Base-by-base conservation (phyloP, 1,140 invertebrate genomes). In the Brachystomella parvula region DNA sequence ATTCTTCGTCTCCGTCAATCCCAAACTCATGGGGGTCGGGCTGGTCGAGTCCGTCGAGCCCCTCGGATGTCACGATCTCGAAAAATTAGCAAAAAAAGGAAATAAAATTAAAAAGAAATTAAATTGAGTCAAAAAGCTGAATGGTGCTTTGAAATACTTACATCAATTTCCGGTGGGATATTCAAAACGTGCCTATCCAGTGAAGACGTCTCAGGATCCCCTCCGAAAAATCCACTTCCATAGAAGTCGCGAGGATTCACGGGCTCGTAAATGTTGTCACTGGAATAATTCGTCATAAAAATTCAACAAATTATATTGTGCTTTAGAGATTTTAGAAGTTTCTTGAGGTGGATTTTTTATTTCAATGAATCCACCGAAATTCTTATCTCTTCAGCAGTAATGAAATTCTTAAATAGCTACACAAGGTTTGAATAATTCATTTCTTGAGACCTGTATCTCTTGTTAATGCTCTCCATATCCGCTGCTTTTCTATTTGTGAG, bases 221-320 rank as follows among this genome's bases (percentile, higher is more conserved):
- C 53, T 29, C 31, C 58, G n/a, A 57, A 49, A 33, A 64, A 65
- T 32, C 21, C 26, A 62, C 62, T 61, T 60, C 53, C 66, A 58
- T 60, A 66, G 15, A 59, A 44, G 47, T 56, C 69, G 53, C 70
- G 74, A 44, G 74, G 76, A 61, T 71, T 76, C 74, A 91, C 85
- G 68, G 88, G 87, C 81, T 92, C 89, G 80, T 92, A 92, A 77
- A 91, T 88, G 83, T 92, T 89, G 82, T 91, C 89, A 82, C 89
- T 90, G 81, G 32, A 73, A 74, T 39, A 29, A 29, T 44, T 35
- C 47, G 56, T 44, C n/a, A 44, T 44, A 12, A 44, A n/a, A 44
- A 29, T 58, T 33, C 3, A 58, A 28, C 29, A 29, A 31, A 29
- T 17, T 44, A 44, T 44, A 44, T 44, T 44, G 39, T 44, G n/a